A percentile compares a stretch with the other conserved stretches of the same genome.
Conservation (phyloP, 2,888 invertebrate species). For the Cynaeus angustus region DNA sequence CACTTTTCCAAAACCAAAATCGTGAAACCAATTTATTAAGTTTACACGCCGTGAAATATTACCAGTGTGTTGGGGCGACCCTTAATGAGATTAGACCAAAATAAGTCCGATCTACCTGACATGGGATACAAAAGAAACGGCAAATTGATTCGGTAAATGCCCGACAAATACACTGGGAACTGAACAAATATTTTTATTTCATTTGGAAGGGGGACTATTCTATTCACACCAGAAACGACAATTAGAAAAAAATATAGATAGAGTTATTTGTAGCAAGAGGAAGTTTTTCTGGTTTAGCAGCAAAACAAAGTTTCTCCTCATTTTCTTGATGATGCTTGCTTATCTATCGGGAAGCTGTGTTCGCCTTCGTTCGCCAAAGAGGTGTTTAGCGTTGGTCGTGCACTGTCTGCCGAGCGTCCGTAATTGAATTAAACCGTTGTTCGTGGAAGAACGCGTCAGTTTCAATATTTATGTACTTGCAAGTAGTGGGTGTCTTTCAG, state of each 20-base stretch:
- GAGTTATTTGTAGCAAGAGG: no score
- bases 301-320: no score
- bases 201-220: not conserved
- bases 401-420: slow-evolving; percentile 24
- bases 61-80: slow-evolving; percentile 33
- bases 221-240: not conserved
- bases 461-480: slow-evolving; percentile 45
- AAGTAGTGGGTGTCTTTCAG: slow-evolving; percentile 44
- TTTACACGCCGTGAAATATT: slow-evolving; percentile 64
- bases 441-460: slow-evolving; percentile 37
- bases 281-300: no score
- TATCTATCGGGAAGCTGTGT: no score
- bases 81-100: slow-evolving; percentile 26
- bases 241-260: slow-evolving; percentile 1
- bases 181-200: slow-evolving; percentile 5
- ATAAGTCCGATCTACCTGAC: slow-evolving; percentile 13
- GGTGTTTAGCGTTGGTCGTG: slow-evolving; percentile 10
- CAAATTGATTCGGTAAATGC: slow-evolving; percentile 4
- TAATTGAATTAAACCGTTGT: slow-evolving; percentile 46
- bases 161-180: not conserved
- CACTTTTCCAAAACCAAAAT: slow-evolving; percentile 29
- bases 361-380: not conserved
- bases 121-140: slow-evolving; percentile 10
- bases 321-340: no score
- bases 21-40: slow-evolving; percentile 61